Conservation (phyloP, 2,888 invertebrate species). For the Aporophyla nigra region DNA sequence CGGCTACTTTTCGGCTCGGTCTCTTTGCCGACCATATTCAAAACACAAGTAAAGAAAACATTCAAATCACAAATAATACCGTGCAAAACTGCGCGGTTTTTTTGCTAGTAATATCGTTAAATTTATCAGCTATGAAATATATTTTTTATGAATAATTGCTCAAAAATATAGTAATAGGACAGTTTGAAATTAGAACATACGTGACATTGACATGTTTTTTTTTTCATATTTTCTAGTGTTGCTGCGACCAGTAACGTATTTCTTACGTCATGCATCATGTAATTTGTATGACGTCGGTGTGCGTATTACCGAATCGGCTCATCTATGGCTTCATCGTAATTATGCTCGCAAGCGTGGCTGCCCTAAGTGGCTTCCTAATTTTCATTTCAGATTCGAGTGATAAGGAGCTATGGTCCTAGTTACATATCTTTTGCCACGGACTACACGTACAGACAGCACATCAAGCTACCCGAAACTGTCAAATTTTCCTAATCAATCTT, state of each 20-base stretch:
- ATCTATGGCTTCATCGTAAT: background rate
- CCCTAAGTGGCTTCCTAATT: background rate
- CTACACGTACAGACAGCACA: too few relatives aligned
- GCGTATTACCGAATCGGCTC: background rate
- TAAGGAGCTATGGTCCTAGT: background rate
- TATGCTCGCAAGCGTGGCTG: background rate
- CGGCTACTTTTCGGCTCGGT: slow-evolving; percentile 83
- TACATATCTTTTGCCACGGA: background rate
- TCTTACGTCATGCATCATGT: slow-evolving; percentile 9
- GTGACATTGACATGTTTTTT: slow-evolving; percentile 69
- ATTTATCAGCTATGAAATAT: slow-evolving; percentile 72
- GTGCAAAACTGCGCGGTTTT: slow-evolving; percentile 66
- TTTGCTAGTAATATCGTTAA: slow-evolving; percentile 69
- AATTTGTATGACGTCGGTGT: background rate
- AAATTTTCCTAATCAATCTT: too few relatives aligned
- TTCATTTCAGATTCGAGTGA: background rate
- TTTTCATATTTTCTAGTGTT: slow-evolving; percentile 29
- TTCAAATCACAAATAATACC: slow-evolving; percentile 68
- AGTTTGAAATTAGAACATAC: slow-evolving; percentile 80
- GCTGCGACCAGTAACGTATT: slow-evolving; percentile 27
- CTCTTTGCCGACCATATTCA: slow-evolving; percentile 86
- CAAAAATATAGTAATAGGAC: slow-evolving; percentile 75
- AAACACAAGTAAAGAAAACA: slow-evolving; percentile 76
- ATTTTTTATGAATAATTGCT: slow-evolving; percentile 77
- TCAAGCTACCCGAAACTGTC: too few relatives aligned